These are phyloP conservation scores for Amblyopsis hoosieri DNA, from an alignment of 2,797 vertebrate species.

Conservation along the genomic window DNA sequence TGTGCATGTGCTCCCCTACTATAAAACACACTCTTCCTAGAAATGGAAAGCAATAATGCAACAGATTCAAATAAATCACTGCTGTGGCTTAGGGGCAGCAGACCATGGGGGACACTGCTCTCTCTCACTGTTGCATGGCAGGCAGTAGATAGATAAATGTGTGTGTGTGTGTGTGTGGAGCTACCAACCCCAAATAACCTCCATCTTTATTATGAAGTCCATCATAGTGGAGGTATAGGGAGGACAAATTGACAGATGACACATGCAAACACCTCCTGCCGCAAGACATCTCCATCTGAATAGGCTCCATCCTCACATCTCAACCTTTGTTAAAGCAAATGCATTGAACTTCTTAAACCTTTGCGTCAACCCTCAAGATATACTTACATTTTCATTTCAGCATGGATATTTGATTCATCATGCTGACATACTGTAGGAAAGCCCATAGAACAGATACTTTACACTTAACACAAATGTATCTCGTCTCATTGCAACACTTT, in stretches of 20 bases:
- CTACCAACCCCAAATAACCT: constrained; percentile 26
- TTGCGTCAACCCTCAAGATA: too few relatives aligned
- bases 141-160: neutral
- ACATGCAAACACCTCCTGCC: constrained; percentile 2
- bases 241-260: constrained; percentile 17
- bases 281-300: constrained; percentile 8
- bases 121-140: constrained; percentile 19
- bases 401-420: too few relatives aligned
- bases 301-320: constrained; percentile 5
- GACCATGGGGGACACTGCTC: constrained; percentile 8
- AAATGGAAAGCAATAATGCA: constrained; percentile 54
- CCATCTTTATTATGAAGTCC: constrained; percentile 47
- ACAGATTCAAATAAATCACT: constrained; percentile 64
- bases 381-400: too few relatives aligned
- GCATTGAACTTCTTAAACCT: too few relatives aligned
- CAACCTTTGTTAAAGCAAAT: too few relatives aligned
- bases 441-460: too few relatives aligned
- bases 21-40: constrained; percentile 61
- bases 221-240: constrained; percentile 29
- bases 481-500: too few relatives aligned
- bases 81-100: constrained; percentile 8
- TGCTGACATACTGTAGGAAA: too few relatives aligned
- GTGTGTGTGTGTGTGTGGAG: neutral
- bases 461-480: too few relatives aligned
- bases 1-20: constrained; percentile 31